phyloP scores from a whole-genome alignment of 2,797 vertebrate species.

The Coracias cyanogaster region DNA sequence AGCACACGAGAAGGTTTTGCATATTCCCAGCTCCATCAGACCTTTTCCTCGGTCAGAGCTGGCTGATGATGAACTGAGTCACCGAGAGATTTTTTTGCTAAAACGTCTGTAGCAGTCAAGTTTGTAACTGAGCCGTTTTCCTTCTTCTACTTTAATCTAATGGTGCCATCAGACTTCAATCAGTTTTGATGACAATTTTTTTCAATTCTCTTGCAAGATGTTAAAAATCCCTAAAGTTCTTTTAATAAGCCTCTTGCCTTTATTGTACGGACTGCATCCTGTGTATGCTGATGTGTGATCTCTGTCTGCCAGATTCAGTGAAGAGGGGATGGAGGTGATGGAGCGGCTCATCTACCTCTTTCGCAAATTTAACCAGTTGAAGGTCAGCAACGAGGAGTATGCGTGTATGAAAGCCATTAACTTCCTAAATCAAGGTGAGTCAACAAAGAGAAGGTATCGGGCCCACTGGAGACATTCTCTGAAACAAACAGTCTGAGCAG shows the following conservation, averaged over 20 bases:
- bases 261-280: fast-evolving
- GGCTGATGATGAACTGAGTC: not conserved
- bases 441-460: fast-evolving
- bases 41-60: not conserved
- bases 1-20: not conserved
- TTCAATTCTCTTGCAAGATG: not conserved
- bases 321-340: slow-evolving; percentile 99
- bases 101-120: not conserved
- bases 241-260: not conserved
- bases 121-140: not conserved
- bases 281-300: not conserved
- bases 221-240: not conserved
- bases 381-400: slow-evolving; percentile 98
- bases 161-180: not conserved
- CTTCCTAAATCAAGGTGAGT: slow-evolving; percentile 98
- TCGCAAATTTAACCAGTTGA: slow-evolving; percentile 95
- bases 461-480: not conserved
- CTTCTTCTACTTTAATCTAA: not conserved
- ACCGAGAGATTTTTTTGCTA: not conserved
- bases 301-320: slow-evolving; percentile 88
- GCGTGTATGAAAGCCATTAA: slow-evolving; percentile 99
- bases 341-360: slow-evolving; percentile 97
- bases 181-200: not conserved
- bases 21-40: not conserved
- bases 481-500: not conserved